Conservation (phyloP, 2,888 invertebrate species). For the Shargacucullia verbasci region DNA sequence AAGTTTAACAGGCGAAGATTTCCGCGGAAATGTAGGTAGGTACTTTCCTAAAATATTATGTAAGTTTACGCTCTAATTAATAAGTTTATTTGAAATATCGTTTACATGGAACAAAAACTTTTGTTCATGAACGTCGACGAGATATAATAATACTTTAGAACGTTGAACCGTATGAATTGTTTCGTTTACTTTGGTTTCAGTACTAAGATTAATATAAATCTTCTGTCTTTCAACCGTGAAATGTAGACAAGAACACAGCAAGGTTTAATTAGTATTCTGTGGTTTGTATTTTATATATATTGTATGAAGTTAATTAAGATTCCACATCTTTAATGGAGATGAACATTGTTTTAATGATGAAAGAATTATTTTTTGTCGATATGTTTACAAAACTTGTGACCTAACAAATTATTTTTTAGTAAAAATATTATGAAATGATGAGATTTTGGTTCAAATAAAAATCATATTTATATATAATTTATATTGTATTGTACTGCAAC, state of each 20-base stretch:
- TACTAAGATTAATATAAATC: constrained; percentile 48
- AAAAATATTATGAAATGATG: too few species aligned
- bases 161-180: constrained; percentile 45
- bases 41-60: constrained; percentile 40
- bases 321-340: neutral
- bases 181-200: constrained; percentile 41
- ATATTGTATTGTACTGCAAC: too few species aligned
- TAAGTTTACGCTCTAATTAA: constrained; percentile 56
- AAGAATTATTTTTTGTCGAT: neutral
- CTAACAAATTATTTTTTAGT: too few species aligned
- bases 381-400: too few species aligned
- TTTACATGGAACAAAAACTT: constrained; percentile 58
- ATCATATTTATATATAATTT: too few species aligned
- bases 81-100: constrained; percentile 60
- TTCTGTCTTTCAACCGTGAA: constrained; percentile 25
- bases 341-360: constrained; percentile 3
- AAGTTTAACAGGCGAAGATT: constrained; percentile 28
- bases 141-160: constrained; percentile 49
- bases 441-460: too few species aligned
- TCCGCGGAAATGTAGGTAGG: constrained; percentile 32
- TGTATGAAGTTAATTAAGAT: too few species aligned
- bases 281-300: constrained; percentile 3
- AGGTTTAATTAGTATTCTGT: constrained; percentile 28
- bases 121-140: constrained; percentile 54
- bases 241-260: constrained; percentile 9